These are phyloP conservation scores for Ptiloglossa arizonensis DNA, from an alignment of 1,140 invertebrate genomes.

Conservation along the genomic window DNA sequence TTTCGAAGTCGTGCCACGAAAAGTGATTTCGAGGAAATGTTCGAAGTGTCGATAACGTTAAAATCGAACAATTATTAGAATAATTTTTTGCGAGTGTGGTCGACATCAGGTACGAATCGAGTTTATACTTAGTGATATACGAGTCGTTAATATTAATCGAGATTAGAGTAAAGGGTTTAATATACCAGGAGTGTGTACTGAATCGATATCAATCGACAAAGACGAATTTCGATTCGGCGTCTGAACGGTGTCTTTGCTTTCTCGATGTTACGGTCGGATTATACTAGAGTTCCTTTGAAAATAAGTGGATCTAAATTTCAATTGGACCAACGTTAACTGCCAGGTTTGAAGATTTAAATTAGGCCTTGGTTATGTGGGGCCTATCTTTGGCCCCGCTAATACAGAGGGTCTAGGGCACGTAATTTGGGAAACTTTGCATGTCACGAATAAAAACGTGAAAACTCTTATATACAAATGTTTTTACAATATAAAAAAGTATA, in stretches of 20 bases:
- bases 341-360: not conserved
- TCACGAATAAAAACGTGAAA: not conserved
- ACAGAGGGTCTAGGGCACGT: not conserved
- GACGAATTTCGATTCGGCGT: not conserved
- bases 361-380: not conserved
- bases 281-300: not conserved
- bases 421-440: not conserved
- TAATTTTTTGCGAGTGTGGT: not conserved
- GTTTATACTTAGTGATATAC: too few species aligned
- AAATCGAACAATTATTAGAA: too few species aligned
- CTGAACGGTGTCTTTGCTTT: not conserved
- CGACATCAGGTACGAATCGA: not conserved
- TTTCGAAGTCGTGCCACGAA: not conserved
- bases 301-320: too few species aligned
- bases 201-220: not conserved
- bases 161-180: too few species aligned
- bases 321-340: not conserved
- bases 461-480: not conserved
- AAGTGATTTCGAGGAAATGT: conserved; percentile 1
- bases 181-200: not conserved
- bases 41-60: not conserved
- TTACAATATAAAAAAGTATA: too few species aligned
- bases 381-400: not conserved
- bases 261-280: not conserved
- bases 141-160: too few species aligned